Evolutionary conservation across 2,888 invertebrate species (phyloP), one percentile per base, ranked within the genome.

Genomic region (Mythimna impura): DNA sequence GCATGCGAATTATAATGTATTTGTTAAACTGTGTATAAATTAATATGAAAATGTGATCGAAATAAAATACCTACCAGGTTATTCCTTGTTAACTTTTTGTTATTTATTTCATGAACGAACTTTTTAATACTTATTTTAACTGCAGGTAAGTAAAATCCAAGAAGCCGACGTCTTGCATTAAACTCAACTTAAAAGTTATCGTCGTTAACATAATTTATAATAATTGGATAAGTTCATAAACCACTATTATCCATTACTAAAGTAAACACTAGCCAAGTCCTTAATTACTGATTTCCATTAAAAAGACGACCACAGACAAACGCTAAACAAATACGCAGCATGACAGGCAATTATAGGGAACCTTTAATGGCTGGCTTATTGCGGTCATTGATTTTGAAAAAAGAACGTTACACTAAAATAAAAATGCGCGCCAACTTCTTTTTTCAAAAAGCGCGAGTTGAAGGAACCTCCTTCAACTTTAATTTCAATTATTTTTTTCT

Each of bases 131-230:
- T 8, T 20, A 34, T 10, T n/a, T 22, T 34, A 61, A 4, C 17
- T 34, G 9, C 25, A 58, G 47, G 17, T 6, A 47, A 52, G 50
- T 60, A 52, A 2, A 36, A 61, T 58, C 20, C 14, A 9, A 66
- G 14, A 67, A 65, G 8, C 6, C 25, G 14, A 54, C 20, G 20
- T 47, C 17, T 50, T 50, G 20, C 50, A 17, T 50, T 20, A 50
- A 65, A 61, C 10, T 25, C 4, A 71, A 58, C 47, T 66, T 60
- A n/a, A 60, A 75, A 64, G n/a, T 40, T 34, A 60, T 61, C 20
- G 9, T 70, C 64, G 74, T 70, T 78, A 81, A 78, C 10, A 61
- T 71, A 25, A 84, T 84, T 75, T 71, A 71, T 54, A 70, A 74
- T 78, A 62, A 84, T 78, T 78, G 78, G 71, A 67, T 58, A 52